A percentile compares a stretch with the other conserved stretches of the same genome.
phyloP scores from a whole-genome alignment of 1,140 invertebrate species.

The Antheraea mylitta region DNA sequence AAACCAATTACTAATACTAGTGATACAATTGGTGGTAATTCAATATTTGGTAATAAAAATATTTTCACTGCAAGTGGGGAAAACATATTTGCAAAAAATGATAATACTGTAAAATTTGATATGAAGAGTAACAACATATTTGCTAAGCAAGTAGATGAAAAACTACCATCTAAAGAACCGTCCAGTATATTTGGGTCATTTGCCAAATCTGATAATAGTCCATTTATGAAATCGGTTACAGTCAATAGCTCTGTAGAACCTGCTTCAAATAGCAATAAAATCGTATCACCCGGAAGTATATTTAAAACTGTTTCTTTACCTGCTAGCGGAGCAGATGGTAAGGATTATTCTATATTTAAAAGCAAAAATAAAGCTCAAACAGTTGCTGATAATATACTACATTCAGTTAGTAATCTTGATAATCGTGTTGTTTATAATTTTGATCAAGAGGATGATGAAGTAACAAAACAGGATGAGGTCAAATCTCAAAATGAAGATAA shows the following conservation, averaged over 20 bases:
- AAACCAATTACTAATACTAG: constrained; percentile 1
- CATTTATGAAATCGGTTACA: constrained; percentile 27
- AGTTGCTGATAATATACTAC: constrained; percentile 56
- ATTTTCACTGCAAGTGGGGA: constrained; percentile 17
- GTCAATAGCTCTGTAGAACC: background rate
- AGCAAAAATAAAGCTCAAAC: constrained; percentile 57
- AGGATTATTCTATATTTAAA: constrained; percentile 56
- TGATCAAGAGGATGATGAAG: constrained; percentile 38
- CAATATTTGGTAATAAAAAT: constrained; percentile 24
- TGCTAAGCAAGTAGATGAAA: constrained; percentile 20
- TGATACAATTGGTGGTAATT: background rate
- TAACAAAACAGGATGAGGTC: constrained; percentile 20
- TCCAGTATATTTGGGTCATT: constrained; percentile 46
- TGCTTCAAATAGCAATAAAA: background rate
- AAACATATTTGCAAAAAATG: constrained; percentile 40
- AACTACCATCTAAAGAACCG: constrained; percentile 24
- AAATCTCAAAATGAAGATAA: constrained; percentile 31
- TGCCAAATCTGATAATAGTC: constrained; percentile 21
- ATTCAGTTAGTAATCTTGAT: constrained; percentile 36
- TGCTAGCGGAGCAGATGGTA: constrained; percentile 29
- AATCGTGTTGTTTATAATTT: constrained; percentile 53
- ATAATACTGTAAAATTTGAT: constrained; percentile 24
- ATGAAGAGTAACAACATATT: constrained; percentile 39
- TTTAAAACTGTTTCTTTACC: constrained; percentile 53
- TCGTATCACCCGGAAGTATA: constrained; percentile 54